A percentile compares a stretch with the other conserved stretches of the same genome.
Conservation (phyloP, 2,888 invertebrate species). For the Drosophila rellima region DNA sequence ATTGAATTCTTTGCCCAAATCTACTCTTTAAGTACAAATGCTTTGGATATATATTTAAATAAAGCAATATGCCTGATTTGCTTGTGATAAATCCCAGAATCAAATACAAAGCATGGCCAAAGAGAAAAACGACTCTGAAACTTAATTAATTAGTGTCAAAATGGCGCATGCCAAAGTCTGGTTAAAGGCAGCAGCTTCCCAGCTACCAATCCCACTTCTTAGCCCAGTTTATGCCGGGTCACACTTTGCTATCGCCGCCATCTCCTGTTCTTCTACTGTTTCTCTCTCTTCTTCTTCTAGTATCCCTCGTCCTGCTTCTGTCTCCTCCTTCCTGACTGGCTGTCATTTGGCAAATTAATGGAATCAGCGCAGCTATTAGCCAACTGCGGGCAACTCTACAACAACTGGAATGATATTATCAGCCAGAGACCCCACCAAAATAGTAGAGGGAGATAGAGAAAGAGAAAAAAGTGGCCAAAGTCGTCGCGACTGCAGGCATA, state of each 20-base stretch:
- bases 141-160: slow-evolving; percentile 80
- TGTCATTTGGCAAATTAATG: slow-evolving; percentile 80
- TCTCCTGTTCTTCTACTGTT: background rate
- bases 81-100: slow-evolving; percentile 39
- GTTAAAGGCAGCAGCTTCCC: background rate
- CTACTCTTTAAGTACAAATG: slow-evolving; percentile 36
- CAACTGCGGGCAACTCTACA: slow-evolving; percentile 63
- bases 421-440: slow-evolving; percentile 19
- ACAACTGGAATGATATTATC: slow-evolving; percentile 48
- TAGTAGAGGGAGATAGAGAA: background rate
- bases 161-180: slow-evolving; percentile 48
- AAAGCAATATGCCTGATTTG: slow-evolving; percentile 47
- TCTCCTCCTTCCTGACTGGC: slow-evolving; percentile 45
- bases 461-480: slow-evolving; percentile 36
- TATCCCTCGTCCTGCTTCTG: slow-evolving; percentile 3
- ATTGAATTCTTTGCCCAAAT: background rate
- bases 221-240: slow-evolving; percentile 22
- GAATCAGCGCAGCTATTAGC: slow-evolving; percentile 80
- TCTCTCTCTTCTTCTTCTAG: slow-evolving; percentile 15
- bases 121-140: slow-evolving; percentile 47
- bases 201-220: slow-evolving; percentile 8
- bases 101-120: slow-evolving; percentile 4
- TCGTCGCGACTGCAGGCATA: slow-evolving; percentile 53
- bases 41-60: background rate
- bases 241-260: slow-evolving; percentile 28